Evolutionary conservation across 1,140 invertebrate species (phyloP).

Genomic region (Drosophila ercepeae): DNA sequence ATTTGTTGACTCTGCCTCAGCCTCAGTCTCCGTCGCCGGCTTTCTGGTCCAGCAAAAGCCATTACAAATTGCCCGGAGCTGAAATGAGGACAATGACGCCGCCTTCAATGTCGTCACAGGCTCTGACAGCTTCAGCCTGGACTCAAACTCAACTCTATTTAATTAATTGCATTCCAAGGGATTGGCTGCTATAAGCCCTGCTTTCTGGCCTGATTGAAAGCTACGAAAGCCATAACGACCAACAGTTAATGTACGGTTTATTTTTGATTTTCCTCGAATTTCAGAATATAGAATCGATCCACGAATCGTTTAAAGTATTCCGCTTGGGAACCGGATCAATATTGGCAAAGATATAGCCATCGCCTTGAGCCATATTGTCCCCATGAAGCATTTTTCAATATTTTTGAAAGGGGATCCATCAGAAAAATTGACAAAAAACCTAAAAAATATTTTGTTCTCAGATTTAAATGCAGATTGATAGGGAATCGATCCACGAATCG

Average conservation of each 20-base stretch:
- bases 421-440: too few species aligned
- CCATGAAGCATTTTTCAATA: too few species aligned
- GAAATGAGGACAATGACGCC: slow-evolving; percentile 39
- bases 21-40: neutral
- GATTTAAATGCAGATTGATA: too few species aligned
- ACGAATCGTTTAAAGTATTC: too few species aligned
- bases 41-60: neutral
- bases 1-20: slow-evolving; percentile 27
- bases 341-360: too few species aligned
- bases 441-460: too few species aligned
- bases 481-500: too few species aligned
- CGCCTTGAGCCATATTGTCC: too few species aligned
- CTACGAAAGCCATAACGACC: neutral
- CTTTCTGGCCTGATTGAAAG: neutral
- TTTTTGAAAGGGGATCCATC: too few species aligned
- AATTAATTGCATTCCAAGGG: slow-evolving; percentile 57
- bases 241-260: neutral
- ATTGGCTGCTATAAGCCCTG: slow-evolving; percentile 41
- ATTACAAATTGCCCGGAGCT: slow-evolving; percentile 1
- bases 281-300: too few species aligned
- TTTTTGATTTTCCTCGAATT: neutral
- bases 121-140: neutral
- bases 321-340: too few species aligned
- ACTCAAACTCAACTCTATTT: slow-evolving; percentile 17
- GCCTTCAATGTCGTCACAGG: slow-evolving; percentile 12